phyloP scores from a whole-genome alignment of 2,888 invertebrate species.

The Epiblema foenella region DNA sequence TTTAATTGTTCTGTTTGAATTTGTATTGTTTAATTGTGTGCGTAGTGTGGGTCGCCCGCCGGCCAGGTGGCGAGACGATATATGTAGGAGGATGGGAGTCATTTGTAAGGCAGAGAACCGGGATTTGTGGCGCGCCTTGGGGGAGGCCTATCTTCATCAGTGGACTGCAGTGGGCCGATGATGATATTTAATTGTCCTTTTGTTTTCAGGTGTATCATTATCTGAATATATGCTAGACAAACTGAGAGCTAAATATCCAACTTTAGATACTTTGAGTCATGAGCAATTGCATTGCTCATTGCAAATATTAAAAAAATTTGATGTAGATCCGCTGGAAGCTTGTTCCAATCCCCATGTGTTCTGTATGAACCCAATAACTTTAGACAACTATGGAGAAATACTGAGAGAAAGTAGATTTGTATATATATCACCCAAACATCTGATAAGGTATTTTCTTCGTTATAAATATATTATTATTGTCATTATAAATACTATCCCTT shows the following conservation, averaged over 20 bases:
- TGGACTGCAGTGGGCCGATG: too few relatives aligned
- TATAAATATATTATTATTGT: too few relatives aligned
- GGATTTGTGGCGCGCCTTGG: too few relatives aligned
- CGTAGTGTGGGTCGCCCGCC: too few relatives aligned
- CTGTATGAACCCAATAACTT: constrained; percentile 81
- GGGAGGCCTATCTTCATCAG: too few relatives aligned
- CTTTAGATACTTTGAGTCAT: constrained; percentile 62
- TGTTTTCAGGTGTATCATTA: constrained; percentile 63
- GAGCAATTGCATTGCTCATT: constrained; percentile 66
- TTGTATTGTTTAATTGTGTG: too few relatives aligned
- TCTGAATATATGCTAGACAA: constrained; percentile 53
- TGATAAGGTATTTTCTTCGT: constrained; percentile 66
- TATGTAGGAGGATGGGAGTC: too few relatives aligned
- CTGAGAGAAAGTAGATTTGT: constrained; percentile 86
- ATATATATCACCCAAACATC: constrained; percentile 68
- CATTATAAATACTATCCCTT: not conserved
- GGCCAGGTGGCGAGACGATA: too few relatives aligned
- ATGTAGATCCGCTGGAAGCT: constrained; percentile 81
- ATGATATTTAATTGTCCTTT: too few relatives aligned
- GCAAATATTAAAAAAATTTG: constrained; percentile 70
- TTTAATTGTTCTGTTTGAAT: too few relatives aligned
- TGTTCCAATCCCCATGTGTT: constrained; percentile 83
- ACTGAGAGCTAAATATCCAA: constrained; percentile 69
- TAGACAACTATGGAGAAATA: constrained; percentile 86
- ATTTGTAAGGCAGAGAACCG: too few relatives aligned